phyloP scores from a whole-genome alignment of 2,888 invertebrate genomes.

The Syritta pipiens region DNA sequence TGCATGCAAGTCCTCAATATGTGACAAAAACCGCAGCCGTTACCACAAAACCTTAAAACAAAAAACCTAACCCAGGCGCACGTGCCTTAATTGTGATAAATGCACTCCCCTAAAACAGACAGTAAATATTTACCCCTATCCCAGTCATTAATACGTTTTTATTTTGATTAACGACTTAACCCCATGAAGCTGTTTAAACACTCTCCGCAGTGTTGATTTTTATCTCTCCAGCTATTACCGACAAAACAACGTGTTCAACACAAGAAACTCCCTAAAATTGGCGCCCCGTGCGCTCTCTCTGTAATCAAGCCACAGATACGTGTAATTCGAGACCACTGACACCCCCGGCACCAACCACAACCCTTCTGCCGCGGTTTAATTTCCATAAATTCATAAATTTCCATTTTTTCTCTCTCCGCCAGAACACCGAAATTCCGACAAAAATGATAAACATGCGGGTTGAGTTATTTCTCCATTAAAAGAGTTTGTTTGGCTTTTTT shows the following conservation, averaged over 20 bases:
- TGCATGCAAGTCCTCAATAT: too few relatives aligned
- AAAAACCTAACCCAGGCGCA: constrained; percentile 18
- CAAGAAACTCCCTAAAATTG: constrained; percentile 48
- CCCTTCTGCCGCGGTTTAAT: constrained; percentile 50
- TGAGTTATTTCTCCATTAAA: constrained; percentile 48
- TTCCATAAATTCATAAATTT: constrained; percentile 61
- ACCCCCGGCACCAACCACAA: background rate
- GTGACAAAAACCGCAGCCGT: background rate
- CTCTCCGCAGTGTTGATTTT: constrained; percentile 20
- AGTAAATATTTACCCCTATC: constrained; percentile 66
- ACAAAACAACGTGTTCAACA: constrained; percentile 47
- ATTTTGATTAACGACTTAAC: constrained; percentile 68
- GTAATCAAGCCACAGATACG: constrained; percentile 61
- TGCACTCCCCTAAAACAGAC: constrained; percentile 44
- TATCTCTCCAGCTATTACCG: constrained; percentile 21
- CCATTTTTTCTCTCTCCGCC: background rate
- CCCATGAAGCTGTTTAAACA: constrained; percentile 49
- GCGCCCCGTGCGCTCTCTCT: constrained; percentile 10
- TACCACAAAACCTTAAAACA: background rate
- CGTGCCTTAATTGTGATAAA: constrained; percentile 63
- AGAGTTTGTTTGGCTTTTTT: background rate
- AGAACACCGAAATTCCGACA: background rate
- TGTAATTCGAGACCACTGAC: constrained; percentile 57
- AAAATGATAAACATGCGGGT: constrained; percentile 51
- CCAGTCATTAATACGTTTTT: constrained; percentile 52